Evolutionary conservation across 2,113 vertebrate genomes (phyloP).

Genomic region (Rhabdornis inornatus): DNA sequence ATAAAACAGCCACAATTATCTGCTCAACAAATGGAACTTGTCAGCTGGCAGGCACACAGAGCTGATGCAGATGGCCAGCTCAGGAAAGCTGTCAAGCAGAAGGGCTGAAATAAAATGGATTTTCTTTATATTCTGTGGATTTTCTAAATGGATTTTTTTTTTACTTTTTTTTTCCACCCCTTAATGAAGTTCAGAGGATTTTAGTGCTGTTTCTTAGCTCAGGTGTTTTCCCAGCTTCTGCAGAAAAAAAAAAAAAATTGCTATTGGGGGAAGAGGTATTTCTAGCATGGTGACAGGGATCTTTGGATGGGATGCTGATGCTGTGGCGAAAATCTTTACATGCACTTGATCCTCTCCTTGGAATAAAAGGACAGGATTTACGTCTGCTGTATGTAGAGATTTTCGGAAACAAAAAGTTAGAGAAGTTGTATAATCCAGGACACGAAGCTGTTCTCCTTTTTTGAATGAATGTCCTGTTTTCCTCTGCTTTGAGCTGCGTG

Average conservation of each 20-base stretch:
- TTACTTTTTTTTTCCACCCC: not conserved
- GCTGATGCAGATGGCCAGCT: slow-evolving; percentile 55
- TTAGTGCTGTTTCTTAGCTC: not conserved
- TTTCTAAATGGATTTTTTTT: not conserved
- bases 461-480: not conserved
- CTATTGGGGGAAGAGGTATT: not conserved
- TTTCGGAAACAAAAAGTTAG: not conserved
- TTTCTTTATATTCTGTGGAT: not conserved
- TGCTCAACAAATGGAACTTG: slow-evolving; percentile 58
- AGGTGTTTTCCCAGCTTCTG: not conserved
- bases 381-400: not conserved
- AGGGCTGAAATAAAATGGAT: slow-evolving; percentile 8
- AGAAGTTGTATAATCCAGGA: not conserved
- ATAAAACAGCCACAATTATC: slow-evolving; percentile 61
- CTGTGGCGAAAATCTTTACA: not conserved
- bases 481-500: not conserved
- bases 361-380: not conserved
- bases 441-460: not conserved
- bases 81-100: slow-evolving; percentile 39
- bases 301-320: not conserved
- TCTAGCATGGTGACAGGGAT: too few relatives aligned
- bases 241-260: not conserved
- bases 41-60: slow-evolving; percentile 44
- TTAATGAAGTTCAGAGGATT: not conserved
- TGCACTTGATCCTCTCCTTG: not conserved